A percentile compares a stretch with the other conserved stretches of the same genome.
These are phyloP conservation scores for Tetramorium alpestre DNA, from an alignment of 1,140 invertebrate genomes.

Conservation along the genomic window DNA sequence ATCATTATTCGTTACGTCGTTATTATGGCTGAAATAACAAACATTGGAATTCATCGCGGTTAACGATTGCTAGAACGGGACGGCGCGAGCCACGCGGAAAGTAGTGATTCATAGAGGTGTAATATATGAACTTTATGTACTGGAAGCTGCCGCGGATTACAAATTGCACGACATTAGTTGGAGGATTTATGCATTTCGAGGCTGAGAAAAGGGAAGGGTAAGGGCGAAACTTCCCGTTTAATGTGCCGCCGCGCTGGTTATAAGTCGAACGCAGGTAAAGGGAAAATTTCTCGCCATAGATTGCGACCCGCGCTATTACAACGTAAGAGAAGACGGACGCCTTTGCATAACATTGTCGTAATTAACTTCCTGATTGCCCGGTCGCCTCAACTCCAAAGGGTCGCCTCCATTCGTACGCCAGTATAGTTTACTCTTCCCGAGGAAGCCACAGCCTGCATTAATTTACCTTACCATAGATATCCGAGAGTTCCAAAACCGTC, in stretches of 20 bases:
- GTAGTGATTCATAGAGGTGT: conserved; percentile 46
- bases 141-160: conserved; percentile 59
- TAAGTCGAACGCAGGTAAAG: conserved; percentile 58
- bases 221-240: conserved; percentile 50
- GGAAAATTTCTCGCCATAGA: conserved; percentile 37
- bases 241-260: conserved; percentile 41
- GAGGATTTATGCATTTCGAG: conserved; percentile 53
- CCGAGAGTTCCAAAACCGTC: background rate
- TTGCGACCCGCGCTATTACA: conserved; percentile 42
- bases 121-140: conserved; percentile 62
- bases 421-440: conserved; percentile 40
- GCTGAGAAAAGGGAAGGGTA: background rate
- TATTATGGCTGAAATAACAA: conserved; percentile 38
- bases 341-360: conserved; percentile 62
- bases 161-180: conserved; percentile 53
- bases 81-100: conserved; percentile 18
- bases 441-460: conserved; percentile 45
- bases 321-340: conserved; percentile 47
- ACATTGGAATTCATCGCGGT: conserved; percentile 38
- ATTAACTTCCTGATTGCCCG: conserved; percentile 60
- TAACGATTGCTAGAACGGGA: conserved; percentile 9
- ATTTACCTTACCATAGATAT: conserved; percentile 55
- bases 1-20: background rate
- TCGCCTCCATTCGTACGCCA: conserved; percentile 41
- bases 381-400: conserved; percentile 42